Conservation (phyloP, 2,797 vertebrate genomes). For the Microtus obscurus region DNA sequence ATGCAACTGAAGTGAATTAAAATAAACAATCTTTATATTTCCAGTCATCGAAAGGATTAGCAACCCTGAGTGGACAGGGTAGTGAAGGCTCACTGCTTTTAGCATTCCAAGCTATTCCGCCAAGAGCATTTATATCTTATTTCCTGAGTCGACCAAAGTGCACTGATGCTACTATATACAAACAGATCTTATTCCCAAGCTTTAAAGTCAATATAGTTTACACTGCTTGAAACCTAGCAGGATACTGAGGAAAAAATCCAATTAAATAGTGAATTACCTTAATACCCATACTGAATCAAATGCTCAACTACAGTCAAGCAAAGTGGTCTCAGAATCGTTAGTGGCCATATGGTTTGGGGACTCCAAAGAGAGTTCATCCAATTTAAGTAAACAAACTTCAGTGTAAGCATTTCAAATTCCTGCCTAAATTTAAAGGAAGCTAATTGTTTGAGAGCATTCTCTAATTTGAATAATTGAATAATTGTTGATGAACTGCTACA, state of each 20-base stretch:
- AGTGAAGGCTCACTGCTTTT: slow-evolving; percentile 78
- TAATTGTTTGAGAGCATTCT: not conserved
- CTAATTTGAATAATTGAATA: not conserved
- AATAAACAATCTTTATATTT: slow-evolving; percentile 87
- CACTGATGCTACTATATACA: slow-evolving; percentile 66
- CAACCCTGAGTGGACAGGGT: slow-evolving; percentile 81
- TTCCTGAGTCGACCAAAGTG: slow-evolving; percentile 81
- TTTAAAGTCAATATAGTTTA: slow-evolving; percentile 21
- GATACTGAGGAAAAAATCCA: not conserved
- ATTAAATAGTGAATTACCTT: not conserved
- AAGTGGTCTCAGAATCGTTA: not conserved
- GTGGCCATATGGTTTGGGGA: not conserved
- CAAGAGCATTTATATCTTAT: slow-evolving; percentile 85
- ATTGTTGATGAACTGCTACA: not conserved
- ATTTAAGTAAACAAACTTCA: slow-evolving; percentile 23
- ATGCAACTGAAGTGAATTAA: slow-evolving; percentile 84
- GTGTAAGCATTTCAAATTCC: not conserved
- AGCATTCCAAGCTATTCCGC: slow-evolving; percentile 85
- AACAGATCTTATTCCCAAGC: not conserved
- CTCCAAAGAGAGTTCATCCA: slow-evolving; percentile 1
- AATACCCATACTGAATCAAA: not conserved
- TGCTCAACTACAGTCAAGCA: not conserved
- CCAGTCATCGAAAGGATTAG: slow-evolving; percentile 84
- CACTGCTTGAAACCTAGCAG: not conserved
- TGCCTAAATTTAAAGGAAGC: not conserved